Base-by-base conservation (phyloP, 2,888 invertebrate species). In the Drosophila maculinotata region DNA sequence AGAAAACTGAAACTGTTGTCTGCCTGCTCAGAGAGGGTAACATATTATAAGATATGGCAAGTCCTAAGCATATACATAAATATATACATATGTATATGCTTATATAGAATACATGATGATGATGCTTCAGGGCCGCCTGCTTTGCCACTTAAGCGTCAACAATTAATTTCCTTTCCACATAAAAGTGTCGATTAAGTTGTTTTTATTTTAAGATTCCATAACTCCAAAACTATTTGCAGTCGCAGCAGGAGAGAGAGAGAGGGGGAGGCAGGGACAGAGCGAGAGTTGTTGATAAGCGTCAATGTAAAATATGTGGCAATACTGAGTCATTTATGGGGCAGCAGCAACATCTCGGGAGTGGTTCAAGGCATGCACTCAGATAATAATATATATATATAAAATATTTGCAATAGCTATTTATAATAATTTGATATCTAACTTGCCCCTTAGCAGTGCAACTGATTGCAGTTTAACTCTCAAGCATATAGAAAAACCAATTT, bases 111-210 rank as follows among this genome's bases (percentile, higher is more conserved):
- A n/a, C 12, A 38, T 41, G 17, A 36, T 36, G 48, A 17, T 17
- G 51, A 10, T 38, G 23, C 1, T 14, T n/a, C n/a, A n/a, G n/a
- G n/a, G 33, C 28, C 57, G 36, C 31, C 57, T 42, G 53, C 44
- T 62, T 68, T 65, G 45, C 65, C 79, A 82, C 86, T 80, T 79
- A 76, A 69, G 86, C 83, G 65, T 44, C 58, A 45, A 63, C 79
- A 70, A 86, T 80, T 86, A 86, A 83, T 83, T 65, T 68, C 64
- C 63, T 25, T 60, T 52, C 23, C 25, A 35, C 51, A 48, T 65
- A 62, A 59, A 48, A 72, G 72, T 68, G 83, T 63, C 85, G 83
- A 80, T 85, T 79, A 85, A 85, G 79, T 79, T 85, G 83, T 68
- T 81, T 67, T 73, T 66, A 77, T 81, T 75, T 79, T 60, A 58